Conservation (phyloP, 2,113 vertebrate genomes). For the Pomatostomus ruficeps region DNA sequence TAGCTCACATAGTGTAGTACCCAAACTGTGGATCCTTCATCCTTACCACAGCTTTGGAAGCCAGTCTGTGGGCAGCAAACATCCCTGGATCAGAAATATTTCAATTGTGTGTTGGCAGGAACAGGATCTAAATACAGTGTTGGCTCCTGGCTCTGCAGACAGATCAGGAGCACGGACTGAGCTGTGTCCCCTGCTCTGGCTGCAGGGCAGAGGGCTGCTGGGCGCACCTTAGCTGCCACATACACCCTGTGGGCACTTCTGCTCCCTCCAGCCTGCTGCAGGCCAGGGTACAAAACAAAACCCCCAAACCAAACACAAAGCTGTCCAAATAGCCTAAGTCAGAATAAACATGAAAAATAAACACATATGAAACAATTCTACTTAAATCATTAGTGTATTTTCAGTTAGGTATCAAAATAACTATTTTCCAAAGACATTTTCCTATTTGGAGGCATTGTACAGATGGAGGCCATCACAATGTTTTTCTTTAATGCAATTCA, state of each 20-base stretch:
- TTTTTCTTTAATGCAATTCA: background rate
- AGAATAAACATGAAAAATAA: background rate
- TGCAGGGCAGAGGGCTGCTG: background rate
- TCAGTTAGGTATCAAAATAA: background rate
- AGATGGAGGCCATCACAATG: background rate
- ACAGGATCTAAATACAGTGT: background rate
- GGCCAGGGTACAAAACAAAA: background rate
- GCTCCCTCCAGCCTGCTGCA: background rate
- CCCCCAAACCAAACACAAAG: background rate
- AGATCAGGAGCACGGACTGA: fast-evolving
- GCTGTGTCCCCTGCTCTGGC: background rate
- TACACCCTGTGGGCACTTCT: fast-evolving
- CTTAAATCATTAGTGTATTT: background rate
- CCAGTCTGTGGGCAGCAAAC: background rate
- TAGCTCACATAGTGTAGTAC: fast-evolving
- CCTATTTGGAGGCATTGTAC: background rate
- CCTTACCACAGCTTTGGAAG: background rate
- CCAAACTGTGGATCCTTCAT: background rate
- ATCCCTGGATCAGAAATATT: background rate
- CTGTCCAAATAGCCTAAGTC: background rate
- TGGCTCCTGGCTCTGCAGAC: background rate
- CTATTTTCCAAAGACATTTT: background rate
- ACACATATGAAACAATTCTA: fast-evolving
- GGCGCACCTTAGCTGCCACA: background rate
- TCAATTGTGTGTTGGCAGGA: background rate